Evolutionary conservation across 2,888 invertebrate species (phyloP).

Genomic region (Tromatobia lineatoria): DNA sequence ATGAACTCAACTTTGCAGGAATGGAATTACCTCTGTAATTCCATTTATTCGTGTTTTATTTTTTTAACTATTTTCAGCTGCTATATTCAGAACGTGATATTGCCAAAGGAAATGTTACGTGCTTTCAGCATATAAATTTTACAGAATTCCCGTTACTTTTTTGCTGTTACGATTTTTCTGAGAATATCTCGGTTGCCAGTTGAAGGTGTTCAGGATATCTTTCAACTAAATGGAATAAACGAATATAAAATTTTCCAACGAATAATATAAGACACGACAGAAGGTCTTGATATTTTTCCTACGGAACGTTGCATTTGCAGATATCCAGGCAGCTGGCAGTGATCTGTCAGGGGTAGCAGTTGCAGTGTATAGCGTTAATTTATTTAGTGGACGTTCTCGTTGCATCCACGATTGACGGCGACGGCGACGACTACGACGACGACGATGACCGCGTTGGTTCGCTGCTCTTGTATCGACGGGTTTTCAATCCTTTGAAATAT

Average conservation of each 20-base stretch:
- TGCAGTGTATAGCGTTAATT: conserved; percentile 41
- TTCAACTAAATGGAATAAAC: not conserved
- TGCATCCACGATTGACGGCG: conserved; percentile 28
- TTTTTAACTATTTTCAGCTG: not conserved
- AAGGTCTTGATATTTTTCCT: not conserved
- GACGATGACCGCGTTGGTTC: conserved; percentile 55
- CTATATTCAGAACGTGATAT: not conserved
- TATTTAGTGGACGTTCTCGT: conserved; percentile 39
- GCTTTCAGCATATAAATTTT: not conserved
- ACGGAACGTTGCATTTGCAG: not conserved
- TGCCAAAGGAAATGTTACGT: not conserved
- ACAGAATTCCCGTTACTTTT: not conserved
- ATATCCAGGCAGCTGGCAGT: not conserved
- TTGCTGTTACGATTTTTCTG: not conserved
- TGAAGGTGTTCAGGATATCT: not conserved
- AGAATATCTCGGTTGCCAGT: not conserved
- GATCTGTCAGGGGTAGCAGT: not conserved
- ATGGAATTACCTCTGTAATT: too few species aligned
- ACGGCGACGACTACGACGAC: conserved; percentile 44
- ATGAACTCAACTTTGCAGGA: too few species aligned
- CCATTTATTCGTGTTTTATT: not conserved
- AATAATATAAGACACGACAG: not conserved
- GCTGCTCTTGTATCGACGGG: conserved; percentile 78
- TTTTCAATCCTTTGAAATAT: conserved; percentile 79
- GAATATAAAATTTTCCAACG: not conserved